Base-by-base conservation (phyloP, 1,140 invertebrate species). In the Delia radicum region DNA sequence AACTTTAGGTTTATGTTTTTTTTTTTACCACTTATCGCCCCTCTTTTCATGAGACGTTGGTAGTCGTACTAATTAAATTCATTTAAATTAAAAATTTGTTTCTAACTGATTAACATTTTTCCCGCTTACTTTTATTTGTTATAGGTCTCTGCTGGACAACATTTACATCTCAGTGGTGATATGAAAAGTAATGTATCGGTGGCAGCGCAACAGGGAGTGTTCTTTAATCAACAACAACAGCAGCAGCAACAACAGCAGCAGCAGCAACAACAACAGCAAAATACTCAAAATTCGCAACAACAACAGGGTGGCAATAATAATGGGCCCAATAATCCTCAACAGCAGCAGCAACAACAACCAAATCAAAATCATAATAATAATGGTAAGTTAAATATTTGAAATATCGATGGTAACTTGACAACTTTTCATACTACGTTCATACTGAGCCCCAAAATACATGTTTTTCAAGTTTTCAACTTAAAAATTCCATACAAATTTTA, bases 91-190 rank as follows among this genome's bases (percentile, higher is more conserved):
- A 55, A 42, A 55, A 8, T 21, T 55, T 55, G 48, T 55, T 55
- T 6, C 21, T 7, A 55, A 55, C n/a, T 55, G 48, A 24, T 55
- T 55, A 55, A 55, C 21, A 55, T 55, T 55, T 55, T 10, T 55
- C 48, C 8, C n/a, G 1, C 48, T 21, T 55, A 18, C 21, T 69
- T 21, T 69, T 29, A 15, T 33, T 2, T 29, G 28, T 63, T 74
- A 37, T 26, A 94, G 93, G 93, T 94, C 75, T 94, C 93, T 0
- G 92, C 93, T 79, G 93, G 93, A 2, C 93, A 94, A 82, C 93
- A 94, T 80, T 90, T 94, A 87, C 93, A 94, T 81, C 87, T 94
- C 33, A 91, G 89, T 78, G 90, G 91, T 48, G 91, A 93, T 55
- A 82, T 92, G 77, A 92, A 92, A 79, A 85, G 81, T 78, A 90